Conservation (phyloP, 2,797 vertebrate species). For the Epinephelus awoara region DNA sequence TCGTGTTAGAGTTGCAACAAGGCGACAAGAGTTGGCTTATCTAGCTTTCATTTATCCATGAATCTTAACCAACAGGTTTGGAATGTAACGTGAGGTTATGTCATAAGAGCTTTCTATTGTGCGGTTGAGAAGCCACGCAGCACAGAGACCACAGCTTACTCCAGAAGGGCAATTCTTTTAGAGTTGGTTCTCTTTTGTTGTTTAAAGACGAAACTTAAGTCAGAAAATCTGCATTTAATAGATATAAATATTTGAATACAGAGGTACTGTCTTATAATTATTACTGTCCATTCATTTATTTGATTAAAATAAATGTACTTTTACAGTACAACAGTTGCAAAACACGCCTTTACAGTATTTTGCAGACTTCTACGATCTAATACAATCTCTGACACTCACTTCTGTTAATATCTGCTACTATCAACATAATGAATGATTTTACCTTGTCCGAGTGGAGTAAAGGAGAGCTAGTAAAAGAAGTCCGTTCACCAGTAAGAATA, state of each 20-base stretch:
- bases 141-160: no score
- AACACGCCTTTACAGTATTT: neutral
- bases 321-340: neutral
- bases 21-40: neutral
- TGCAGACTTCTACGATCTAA: neutral
- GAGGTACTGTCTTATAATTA: neutral
- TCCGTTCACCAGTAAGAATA: conserved; percentile 66
- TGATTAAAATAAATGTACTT: neutral
- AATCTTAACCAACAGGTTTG: conserved; percentile 59
- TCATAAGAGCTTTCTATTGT: neutral
- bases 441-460: conserved; percentile 78
- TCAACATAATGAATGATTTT: conserved; percentile 40
- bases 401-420: neutral
- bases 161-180: neutral
- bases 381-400: neutral
- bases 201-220: neutral
- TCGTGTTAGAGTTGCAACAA: neutral
- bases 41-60: neutral
- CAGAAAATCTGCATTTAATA: neutral
- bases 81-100: neutral
- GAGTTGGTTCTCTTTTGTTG: neutral
- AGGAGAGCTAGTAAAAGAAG: conserved; percentile 68
- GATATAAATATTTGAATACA: neutral
- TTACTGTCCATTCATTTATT: neutral
- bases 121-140: neutral